phyloP scores from a whole-genome alignment of 92 coral and sea anemone species.

The Epizoanthus stellaris region DNA sequence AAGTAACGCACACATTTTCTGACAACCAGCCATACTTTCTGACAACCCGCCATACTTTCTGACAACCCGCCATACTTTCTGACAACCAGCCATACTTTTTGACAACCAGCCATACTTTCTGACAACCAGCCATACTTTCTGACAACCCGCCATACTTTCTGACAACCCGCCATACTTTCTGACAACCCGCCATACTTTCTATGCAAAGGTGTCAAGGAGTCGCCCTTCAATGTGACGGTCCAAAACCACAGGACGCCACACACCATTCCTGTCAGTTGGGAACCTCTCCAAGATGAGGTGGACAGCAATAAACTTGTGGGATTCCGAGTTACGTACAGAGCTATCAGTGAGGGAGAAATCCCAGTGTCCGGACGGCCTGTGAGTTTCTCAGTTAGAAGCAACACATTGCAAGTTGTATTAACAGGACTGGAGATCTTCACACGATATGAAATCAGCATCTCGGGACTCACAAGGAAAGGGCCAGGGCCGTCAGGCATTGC shows the following conservation, averaged over 20 bases:
- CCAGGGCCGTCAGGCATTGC: constrained; percentile 67
- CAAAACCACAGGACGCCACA: constrained; percentile 68
- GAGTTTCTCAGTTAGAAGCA: constrained; percentile 60
- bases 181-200: neutral
- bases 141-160: no score
- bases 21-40: neutral
- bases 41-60: no score
- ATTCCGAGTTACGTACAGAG: constrained; percentile 69
- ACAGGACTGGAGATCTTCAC: constrained; percentile 48
- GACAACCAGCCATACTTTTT: no score
- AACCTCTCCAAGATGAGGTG: constrained; percentile 47
- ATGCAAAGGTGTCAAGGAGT: constrained; percentile 55
- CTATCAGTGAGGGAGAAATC: constrained; percentile 67
- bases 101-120: neutral
- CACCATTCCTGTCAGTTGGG: constrained; percentile 69
- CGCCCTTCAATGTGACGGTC: constrained; percentile 72
- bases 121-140: no score
- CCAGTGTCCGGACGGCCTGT: constrained; percentile 30
- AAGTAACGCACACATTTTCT: neutral
- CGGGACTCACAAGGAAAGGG: constrained; percentile 72
- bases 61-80: neutral
- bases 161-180: no score
- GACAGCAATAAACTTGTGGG: constrained; percentile 64
- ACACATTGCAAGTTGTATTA: constrained; percentile 30
- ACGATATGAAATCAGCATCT: constrained; percentile 67